Base-by-base conservation (phyloP, 2,888 invertebrate genomes). In the Orthosia gothica region DNA sequence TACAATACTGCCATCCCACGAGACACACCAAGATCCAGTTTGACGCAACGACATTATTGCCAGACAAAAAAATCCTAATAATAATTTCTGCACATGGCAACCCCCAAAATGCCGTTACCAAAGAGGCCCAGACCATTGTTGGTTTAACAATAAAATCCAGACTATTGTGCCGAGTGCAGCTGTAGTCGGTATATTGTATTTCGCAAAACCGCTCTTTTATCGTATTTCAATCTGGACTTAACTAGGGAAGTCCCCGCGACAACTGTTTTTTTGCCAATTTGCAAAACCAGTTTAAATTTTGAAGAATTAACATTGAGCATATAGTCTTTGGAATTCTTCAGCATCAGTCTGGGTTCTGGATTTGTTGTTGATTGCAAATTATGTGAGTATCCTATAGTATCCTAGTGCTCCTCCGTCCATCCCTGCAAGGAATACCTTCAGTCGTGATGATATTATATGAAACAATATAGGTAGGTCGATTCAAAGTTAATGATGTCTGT, bases 1-100 rank as follows among this genome's bases (percentile, higher is more conserved):
- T n/a, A 58, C 52, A 72, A 57, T 65, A 49, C 13, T 1, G 9
- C 9, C 40, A 40, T 40, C 26, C 20, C 32, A 20, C 9, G 32
- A 47, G 47, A 62, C 15, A 62, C 9, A 16, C 16, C 16, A 45
- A 64, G 52, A 55, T 64, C 82, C 58, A 67, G 78, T 77, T 77
- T 78, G 76, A 79, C 77, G 65, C 23, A 79, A 79, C 62, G 54
- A 58, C 52, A 59, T 49, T 16, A 71, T 68, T 50, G 45, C 72
- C 72, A 69, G 54, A 69, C 67, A 20, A 45, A 58, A 72, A 32
- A 65, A 40, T 1, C 0, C 9, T 68, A 79, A 81, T 83, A 81
- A 81, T 81, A 81, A 62, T 80, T 69, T 80, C 72, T 54, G 84
- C 84, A 83, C 75, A 81, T 69, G 65, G 66, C 64, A 81, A 57